A percentile compares a stretch with the other conserved stretches of the same genome.
Evolutionary conservation across 2,888 invertebrate genomes (phyloP).

Genomic region (Nemapogon koenigi): DNA sequence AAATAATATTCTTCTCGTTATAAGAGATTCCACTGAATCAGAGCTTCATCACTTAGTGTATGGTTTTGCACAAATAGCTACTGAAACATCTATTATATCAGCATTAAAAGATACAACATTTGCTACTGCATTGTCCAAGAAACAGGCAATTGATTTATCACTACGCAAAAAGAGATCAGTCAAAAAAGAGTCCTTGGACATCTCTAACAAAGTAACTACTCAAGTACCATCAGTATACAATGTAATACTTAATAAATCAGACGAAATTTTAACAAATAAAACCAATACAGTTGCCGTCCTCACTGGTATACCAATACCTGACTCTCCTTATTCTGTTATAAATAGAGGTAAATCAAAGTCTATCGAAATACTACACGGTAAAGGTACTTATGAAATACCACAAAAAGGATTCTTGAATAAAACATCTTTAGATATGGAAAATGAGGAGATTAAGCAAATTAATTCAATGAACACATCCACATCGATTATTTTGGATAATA

Average conservation of each 20-base stretch:
- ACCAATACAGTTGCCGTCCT: background rate
- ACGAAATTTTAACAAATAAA: background rate
- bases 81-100: constrained; percentile 52
- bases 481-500: constrained; percentile 15
- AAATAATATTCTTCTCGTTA: constrained; percentile 45
- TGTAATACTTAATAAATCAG: constrained; percentile 2
- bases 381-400: constrained; percentile 15
- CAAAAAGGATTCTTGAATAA: constrained; percentile 49
- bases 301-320: constrained; percentile 15
- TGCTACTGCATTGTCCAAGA: constrained; percentile 44
- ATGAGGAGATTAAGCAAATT: constrained; percentile 14
- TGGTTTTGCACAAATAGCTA: constrained; percentile 53
- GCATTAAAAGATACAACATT: constrained; percentile 54
- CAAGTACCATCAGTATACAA: background rate
- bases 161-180: constrained; percentile 41
- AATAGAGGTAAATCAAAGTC: constrained; percentile 28
- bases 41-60: constrained; percentile 53
- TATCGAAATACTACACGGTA: constrained; percentile 28
- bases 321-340: constrained; percentile 37
- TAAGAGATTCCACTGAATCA: constrained; percentile 50
- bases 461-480: background rate
- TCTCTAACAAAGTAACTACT: background rate
- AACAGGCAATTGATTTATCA: constrained; percentile 48
- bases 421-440: constrained; percentile 43
- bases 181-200: background rate